Conservation (phyloP, 2,797 vertebrate species). For the Halcyon leucocephala region DNA sequence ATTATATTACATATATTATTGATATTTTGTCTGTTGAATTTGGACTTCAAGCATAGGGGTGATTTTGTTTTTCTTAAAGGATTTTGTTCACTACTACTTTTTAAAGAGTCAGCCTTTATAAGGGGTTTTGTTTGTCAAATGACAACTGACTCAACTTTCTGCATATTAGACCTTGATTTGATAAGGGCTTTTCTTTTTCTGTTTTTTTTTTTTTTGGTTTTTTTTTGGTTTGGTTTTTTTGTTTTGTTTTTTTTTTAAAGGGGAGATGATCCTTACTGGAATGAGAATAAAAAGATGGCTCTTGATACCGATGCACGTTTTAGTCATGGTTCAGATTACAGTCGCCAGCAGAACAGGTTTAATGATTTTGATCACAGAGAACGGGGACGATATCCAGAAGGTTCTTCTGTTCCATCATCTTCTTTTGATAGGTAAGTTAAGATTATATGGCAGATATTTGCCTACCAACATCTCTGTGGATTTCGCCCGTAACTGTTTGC, state of each 20-base stretch:
- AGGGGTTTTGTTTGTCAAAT: background rate
- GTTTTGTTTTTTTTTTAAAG: slow-evolving; percentile 61
- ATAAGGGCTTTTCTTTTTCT: background rate
- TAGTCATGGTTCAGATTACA: slow-evolving; percentile 90
- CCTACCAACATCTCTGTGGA: background rate
- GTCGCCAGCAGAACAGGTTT: slow-evolving; percentile 92
- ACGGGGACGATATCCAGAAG: slow-evolving; percentile 88
- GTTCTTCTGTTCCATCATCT: slow-evolving; percentile 82
- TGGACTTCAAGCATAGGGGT: background rate
- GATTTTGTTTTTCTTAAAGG: background rate
- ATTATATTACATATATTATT: background rate
- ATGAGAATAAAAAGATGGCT: slow-evolving; percentile 91
- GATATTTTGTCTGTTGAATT: background rate
- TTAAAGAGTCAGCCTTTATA: background rate
- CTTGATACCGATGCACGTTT: slow-evolving; percentile 89
- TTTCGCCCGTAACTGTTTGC: background rate
- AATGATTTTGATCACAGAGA: slow-evolving; percentile 91
- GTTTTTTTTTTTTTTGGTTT: background rate
- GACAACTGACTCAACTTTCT: background rate
- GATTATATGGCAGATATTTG: background rate
- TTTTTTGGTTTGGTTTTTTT: too few species aligned
- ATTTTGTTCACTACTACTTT: background rate
- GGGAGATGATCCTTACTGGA: slow-evolving; percentile 95
- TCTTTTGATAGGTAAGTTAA: slow-evolving; percentile 89
- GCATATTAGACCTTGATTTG: background rate